Evolutionary conservation across 2,888 invertebrate species (phyloP), one percentile per base, ranked within the genome.

Genomic region (Eulithis testata): DNA sequence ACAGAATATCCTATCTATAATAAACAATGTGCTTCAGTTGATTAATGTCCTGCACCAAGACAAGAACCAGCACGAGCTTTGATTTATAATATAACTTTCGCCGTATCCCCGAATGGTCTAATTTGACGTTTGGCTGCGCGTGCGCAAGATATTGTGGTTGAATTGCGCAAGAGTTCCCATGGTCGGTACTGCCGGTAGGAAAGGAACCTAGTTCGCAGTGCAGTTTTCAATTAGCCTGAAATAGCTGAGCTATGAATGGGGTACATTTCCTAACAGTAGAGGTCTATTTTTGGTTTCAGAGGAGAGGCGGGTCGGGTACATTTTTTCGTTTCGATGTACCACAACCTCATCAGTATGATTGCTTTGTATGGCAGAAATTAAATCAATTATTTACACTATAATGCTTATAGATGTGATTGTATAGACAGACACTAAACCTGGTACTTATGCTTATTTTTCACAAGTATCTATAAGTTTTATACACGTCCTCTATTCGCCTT

Each of bases 81-180:
- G 87, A 89, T 88, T 86, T 88, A 89, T 89, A 82, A 78, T 71
- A 76, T 82, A 81, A 89, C 88, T 90, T 89, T 90, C 88, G 83
- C 85, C 77, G 77, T 81, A 77, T 81, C 85, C 85, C 76, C 78
- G 85, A 88, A 86, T 81, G 84, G 85, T 84, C 84, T 87, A 84
- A 87, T 88, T 88, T 86, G 87, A 87, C 85, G 77, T 75, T 74
- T 72, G 74, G 65, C 68, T 73, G 80, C 76, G 79, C 77, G 71
- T 72, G 79, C 78, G 78, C 77, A 78, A 69, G 43, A 52, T 63
- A 64, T 70, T 63, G 68, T 63, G 68, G 64, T 67, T 60, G 60
- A 52, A 54, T 79, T 80, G 72, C 74, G 73, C 75, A 76, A 79
- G 70, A 12, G 51, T 51, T 74, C 60, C 69, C 66, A 69, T 75